Evolutionary conservation across 2,797 vertebrate species (phyloP).

Genomic region (Bovichtus variegatus): DNA sequence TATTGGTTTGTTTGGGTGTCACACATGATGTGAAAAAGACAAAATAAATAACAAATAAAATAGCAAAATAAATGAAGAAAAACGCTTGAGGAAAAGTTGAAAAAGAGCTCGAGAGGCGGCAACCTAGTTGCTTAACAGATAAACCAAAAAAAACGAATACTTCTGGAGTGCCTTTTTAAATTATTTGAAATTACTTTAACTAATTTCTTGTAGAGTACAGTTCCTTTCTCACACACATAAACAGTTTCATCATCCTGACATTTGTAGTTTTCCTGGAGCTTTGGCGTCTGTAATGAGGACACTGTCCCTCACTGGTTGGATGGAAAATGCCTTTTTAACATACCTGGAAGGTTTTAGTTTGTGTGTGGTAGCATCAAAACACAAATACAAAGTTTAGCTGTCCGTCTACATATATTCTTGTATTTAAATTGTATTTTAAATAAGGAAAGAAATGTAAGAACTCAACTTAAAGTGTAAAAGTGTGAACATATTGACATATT

Average conservation of each 20-base stretch:
- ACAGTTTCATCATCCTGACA: constrained; percentile 19
- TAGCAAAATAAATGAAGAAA: no score
- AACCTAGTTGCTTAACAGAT: not conserved
- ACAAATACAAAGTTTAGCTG: not conserved
- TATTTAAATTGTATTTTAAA: no score
- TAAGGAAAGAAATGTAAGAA: no score
- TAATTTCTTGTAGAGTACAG: constrained; percentile 1
- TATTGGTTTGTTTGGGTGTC: no score
- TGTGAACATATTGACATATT: no score
- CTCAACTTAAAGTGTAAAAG: no score
- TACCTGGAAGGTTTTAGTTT: constrained; percentile 3
- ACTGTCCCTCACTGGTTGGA: not conserved
- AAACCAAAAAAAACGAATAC: not conserved
- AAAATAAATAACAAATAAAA: no score
- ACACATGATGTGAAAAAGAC: no score
- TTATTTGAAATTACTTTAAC: no score
- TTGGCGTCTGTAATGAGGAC: constrained; percentile 18
- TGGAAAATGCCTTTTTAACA: constrained; percentile 6
- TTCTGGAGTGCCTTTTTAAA: no score
- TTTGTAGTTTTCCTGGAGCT: constrained; percentile 26
- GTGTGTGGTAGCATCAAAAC: not conserved
- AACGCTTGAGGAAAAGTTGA: no score
- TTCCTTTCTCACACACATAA: not conserved
- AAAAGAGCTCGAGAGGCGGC: no score
- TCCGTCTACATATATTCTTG: not conserved